Conservation (phyloP, 2,888 invertebrate genomes). For the Muscina levida region DNA sequence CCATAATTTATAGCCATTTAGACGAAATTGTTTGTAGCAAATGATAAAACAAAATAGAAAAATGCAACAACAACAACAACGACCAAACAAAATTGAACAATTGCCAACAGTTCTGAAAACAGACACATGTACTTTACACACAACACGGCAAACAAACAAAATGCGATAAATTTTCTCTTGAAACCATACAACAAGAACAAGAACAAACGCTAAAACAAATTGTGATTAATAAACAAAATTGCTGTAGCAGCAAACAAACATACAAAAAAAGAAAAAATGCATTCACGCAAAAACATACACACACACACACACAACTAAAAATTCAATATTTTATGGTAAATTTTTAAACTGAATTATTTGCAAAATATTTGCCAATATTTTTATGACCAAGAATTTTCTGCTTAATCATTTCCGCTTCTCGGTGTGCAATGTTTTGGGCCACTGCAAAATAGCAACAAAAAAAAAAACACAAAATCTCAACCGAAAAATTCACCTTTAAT, state of each 20-base stretch:
- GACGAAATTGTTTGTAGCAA: conserved; percentile 46
- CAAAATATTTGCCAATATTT: neutral
- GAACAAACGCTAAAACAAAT: neutral
- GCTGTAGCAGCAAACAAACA: neutral
- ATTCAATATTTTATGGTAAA: conserved; percentile 1
- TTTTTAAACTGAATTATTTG: conserved; percentile 8
- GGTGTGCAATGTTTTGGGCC: neutral
- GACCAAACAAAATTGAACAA: conserved; percentile 60
- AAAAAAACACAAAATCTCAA: conserved; percentile 24
- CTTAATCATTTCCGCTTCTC: conserved; percentile 49
- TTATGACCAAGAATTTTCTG: conserved; percentile 12
- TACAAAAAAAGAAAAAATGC: neutral
- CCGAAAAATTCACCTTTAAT: conserved; percentile 56
- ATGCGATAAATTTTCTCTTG: conserved; percentile 23
- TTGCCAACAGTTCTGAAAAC: conserved; percentile 55
- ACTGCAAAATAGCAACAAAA: conserved; percentile 18
- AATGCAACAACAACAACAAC: neutral
- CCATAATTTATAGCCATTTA: conserved; percentile 62
- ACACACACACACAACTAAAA: too few relatives aligned
- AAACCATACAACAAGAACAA: conserved; percentile 6
- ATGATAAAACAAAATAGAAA: too few relatives aligned
- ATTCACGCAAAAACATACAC: neutral
- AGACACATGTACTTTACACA: neutral
- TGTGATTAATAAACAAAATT: conserved; percentile 24
- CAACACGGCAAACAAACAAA: neutral